Conservation (phyloP, 2,113 vertebrate genomes). For the Diglossa brunneiventris region DNA sequence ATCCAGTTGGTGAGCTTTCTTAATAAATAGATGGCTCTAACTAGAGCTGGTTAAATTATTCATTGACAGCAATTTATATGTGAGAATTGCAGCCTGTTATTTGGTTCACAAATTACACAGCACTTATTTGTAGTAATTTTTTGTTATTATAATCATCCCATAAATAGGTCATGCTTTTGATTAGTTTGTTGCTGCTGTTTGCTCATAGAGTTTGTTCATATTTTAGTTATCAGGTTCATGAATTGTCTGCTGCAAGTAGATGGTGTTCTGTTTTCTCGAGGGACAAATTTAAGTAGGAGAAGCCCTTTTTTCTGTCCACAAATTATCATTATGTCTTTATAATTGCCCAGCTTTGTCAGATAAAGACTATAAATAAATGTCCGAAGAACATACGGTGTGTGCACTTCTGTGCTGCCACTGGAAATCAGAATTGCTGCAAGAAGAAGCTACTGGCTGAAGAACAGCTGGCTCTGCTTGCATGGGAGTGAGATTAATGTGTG, state of each 20-base stretch:
- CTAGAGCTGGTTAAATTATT: slow-evolving; percentile 26
- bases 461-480: neutral
- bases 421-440: neutral
- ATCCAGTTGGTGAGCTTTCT: slow-evolving; percentile 3
- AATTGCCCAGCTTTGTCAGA: neutral
- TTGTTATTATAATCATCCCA: neutral
- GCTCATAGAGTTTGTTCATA: neutral
- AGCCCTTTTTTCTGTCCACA: neutral
- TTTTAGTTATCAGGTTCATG: neutral
- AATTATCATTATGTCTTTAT: neutral
- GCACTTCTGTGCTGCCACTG: neutral
- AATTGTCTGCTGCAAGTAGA: neutral
- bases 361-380: slow-evolving; percentile 19
- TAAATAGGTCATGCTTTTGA: slow-evolving; percentile 20
- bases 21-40: neutral
- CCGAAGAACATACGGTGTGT: neutral
- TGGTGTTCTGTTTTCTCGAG: neutral
- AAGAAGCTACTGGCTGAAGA: neutral
- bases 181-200: slow-evolving; percentile 14
- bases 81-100: neutral
- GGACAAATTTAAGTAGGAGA: neutral
- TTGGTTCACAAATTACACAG: slow-evolving; percentile 21
- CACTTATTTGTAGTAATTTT: neutral
- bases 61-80: neutral
- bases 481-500: fast-evolving